These are phyloP conservation scores for Polydrusus tereticollis DNA, from an alignment of 2,888 invertebrate genomes.

Conservation along the genomic window DNA sequence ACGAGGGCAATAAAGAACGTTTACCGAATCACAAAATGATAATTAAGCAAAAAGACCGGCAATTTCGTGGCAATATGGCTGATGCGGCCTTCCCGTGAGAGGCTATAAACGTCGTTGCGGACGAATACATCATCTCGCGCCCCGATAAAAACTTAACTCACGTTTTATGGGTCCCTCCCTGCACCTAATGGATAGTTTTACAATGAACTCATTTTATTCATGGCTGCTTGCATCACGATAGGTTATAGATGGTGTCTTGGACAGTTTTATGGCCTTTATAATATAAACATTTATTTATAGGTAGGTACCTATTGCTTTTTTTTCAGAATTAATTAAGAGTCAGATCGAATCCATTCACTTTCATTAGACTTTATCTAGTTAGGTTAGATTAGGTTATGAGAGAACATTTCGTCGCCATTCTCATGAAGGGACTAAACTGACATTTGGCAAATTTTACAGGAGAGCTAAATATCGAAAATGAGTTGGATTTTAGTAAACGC, in stretches of 20 bases:
- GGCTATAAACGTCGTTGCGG: conserved; percentile 55
- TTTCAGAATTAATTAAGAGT: too few relatives aligned
- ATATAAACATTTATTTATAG: not conserved
- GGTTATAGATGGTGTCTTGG: not conserved
- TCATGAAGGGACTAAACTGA: too few relatives aligned
- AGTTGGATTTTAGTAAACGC: too few relatives aligned
- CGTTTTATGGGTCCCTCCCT: conserved; percentile 59
- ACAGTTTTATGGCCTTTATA: not conserved
- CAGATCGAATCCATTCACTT: too few relatives aligned
- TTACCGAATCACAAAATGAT: conserved; percentile 23
- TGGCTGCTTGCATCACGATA: not conserved
- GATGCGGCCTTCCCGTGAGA: conserved; percentile 26
- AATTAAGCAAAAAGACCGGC: conserved; percentile 20
- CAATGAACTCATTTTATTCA: conserved; percentile 10
- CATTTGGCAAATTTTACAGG: too few relatives aligned
- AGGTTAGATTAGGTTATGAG: too few relatives aligned
- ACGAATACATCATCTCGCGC: conserved; percentile 59
- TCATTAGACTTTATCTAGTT: too few relatives aligned
- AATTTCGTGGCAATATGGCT: conserved; percentile 22
- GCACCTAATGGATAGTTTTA: conserved; percentile 52
- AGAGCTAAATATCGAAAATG: too few relatives aligned
- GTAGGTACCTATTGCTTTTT: too few relatives aligned
- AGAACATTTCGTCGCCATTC: too few relatives aligned
- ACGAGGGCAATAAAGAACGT: conserved; percentile 14
- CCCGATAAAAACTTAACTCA: conserved; percentile 62